phyloP scores from a whole-genome alignment of 2,797 vertebrate species.

The Anabacerthia variegaticeps region DNA sequence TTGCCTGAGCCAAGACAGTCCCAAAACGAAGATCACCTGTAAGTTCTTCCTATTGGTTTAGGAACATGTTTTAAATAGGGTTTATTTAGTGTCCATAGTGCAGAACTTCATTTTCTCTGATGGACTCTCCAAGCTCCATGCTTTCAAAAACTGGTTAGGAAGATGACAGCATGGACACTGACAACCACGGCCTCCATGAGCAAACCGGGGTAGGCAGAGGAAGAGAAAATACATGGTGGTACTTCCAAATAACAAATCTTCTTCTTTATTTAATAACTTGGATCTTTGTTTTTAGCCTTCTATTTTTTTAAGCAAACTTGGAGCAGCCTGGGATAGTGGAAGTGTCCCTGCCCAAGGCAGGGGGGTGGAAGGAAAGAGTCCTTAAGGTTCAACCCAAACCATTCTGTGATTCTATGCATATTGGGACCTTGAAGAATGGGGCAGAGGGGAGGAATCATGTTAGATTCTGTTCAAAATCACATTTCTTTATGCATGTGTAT shows the following conservation, averaged over 20 bases:
- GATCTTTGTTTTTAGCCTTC: neutral
- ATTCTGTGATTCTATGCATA: neutral
- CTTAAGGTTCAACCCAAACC: neutral
- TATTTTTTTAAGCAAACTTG: neutral
- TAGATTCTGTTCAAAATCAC: neutral
- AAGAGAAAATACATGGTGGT: neutral
- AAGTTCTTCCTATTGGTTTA: neutral
- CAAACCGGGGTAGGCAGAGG: neutral
- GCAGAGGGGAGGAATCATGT: fast-evolving
- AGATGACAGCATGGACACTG: neutral
- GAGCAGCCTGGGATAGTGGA: neutral
- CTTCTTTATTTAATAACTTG: neutral
- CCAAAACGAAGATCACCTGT: neutral
- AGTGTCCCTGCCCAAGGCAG: neutral
- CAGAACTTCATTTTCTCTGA: neutral
- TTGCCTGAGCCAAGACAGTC: neutral
- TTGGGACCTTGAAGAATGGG: neutral
- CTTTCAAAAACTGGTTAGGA: neutral
- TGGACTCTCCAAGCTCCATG: neutral
- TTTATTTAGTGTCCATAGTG: neutral
- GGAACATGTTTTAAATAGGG: neutral
- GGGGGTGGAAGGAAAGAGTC: neutral
- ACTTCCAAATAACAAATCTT: neutral
- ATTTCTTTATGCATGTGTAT: neutral
- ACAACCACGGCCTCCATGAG: neutral